Evolutionary conservation across 2,113 vertebrate species (phyloP), one percentile per base, ranked within the genome.

Genomic region (Cyprinodon tularosa): DNA sequence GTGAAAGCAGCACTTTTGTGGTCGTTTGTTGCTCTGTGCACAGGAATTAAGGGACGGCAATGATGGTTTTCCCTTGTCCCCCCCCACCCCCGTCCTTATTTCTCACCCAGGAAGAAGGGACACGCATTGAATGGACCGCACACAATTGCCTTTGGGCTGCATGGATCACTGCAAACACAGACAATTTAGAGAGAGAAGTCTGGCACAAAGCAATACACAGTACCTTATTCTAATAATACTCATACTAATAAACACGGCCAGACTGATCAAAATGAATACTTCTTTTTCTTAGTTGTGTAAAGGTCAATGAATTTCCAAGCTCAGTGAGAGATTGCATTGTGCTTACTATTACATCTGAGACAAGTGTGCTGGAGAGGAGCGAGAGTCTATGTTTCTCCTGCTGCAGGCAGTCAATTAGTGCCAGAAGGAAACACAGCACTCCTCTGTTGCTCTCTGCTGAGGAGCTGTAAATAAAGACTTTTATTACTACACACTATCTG

Each of bases 1-100:
- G 94, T 95, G 93, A 92, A 93, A 93, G 91, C 94, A 95, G 94
- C 94, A 95, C 89, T 95, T 95, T 94, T 93, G 85, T 79, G 87
- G 83, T 94, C 91, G 78, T 95, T 94, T 94, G 93, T 93, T 89
- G 94, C 80, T 57, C 89, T 60, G 73, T 92, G 91, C 87, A 91
- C 90, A 84, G 83, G 89, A 92, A 93, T 95, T 91, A 93, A 82
- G 84, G 75, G 85, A 84, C 84, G 80, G 73, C 77, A 84, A 82
- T 78, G 57, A 77, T 76, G 81, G 83, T 76, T 86, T 79, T 88
- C 90, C 87, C 84, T 69, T 71, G 77, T 67, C 78, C 83, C 81
- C 80, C 74, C 68, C 68, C 13, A 20, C 81, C 89, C 80, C 71
- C 77, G 76, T 67, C 72, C 48, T 84, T 80, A 63, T 76, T 84